Evolutionary conservation across 1,140 invertebrate genomes (phyloP).

Genomic region (Caenorhabditis remanei): DNA sequence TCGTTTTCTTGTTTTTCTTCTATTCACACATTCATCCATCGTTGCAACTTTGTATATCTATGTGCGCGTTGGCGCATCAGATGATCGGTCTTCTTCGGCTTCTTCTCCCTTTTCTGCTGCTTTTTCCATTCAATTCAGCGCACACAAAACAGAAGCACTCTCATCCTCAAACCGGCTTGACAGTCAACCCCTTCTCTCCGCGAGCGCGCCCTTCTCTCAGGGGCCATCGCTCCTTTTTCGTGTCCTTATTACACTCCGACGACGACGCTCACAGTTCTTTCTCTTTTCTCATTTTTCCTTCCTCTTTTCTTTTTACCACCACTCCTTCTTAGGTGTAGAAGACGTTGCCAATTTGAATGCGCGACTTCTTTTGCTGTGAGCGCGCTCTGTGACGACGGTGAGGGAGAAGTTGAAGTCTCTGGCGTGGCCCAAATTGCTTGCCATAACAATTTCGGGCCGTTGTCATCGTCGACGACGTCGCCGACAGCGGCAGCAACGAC

Average conservation of each 20-base stretch:
- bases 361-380: constrained; percentile 35
- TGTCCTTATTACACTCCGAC: constrained; percentile 41
- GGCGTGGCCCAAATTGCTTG: constrained; percentile 48
- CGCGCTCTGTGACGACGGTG: constrained; percentile 27
- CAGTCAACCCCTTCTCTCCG: not conserved
- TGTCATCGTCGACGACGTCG: not conserved
- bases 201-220: constrained; percentile 29
- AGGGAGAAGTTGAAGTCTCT: constrained; percentile 13
- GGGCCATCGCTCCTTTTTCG: constrained; percentile 49
- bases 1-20: constrained; percentile 13
- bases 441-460: constrained; percentile 55
- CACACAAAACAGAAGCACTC: constrained; percentile 51
- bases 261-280: constrained; percentile 42
- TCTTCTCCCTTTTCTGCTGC: constrained; percentile 45
- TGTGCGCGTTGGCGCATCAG: constrained; percentile 40
- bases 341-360: constrained; percentile 52
- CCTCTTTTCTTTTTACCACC: constrained; percentile 1
- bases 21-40: constrained; percentile 8
- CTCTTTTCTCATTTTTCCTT: not conserved
- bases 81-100: constrained; percentile 46
- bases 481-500: not conserved
- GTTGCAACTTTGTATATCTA: constrained; percentile 30
- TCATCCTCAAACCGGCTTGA: constrained; percentile 51
- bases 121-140: constrained; percentile 35
- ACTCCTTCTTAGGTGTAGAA: constrained; percentile 1